Evolutionary conservation across 2,797 vertebrate species (phyloP).

Genomic region (Numenius phaeopus): DNA sequence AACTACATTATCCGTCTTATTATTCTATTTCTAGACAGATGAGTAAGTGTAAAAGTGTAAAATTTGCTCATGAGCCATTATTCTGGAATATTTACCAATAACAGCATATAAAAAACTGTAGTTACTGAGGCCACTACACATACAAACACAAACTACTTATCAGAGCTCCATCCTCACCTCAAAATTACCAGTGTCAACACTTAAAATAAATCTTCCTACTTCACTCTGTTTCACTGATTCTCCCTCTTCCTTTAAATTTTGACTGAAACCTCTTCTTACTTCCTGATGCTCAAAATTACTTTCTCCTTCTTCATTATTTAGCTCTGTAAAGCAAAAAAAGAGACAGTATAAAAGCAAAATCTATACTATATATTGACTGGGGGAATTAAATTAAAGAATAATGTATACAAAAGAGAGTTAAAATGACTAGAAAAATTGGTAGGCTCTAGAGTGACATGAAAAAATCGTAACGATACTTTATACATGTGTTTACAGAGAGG

Average conservation of each 20-base stretch:
- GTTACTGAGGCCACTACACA: not conserved
- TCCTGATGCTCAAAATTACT: not conserved
- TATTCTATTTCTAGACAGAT: not conserved
- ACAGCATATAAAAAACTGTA: not conserved
- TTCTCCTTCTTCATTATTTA: not conserved
- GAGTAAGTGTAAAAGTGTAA: not conserved
- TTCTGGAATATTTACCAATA: conserved; percentile 14
- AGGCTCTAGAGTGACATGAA: not conserved
- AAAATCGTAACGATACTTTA: not conserved
- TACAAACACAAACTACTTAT: not conserved
- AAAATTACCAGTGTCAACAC: not conserved
- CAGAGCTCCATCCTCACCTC: not conserved
- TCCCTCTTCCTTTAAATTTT: not conserved
- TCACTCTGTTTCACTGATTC: not conserved
- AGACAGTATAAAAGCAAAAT: not conserved
- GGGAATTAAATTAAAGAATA: not conserved
- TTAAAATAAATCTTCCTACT: not conserved
- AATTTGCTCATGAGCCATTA: not conserved
- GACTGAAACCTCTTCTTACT: not conserved
- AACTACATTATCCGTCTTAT: not conserved
- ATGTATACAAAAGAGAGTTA: not conserved
- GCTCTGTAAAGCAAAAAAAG: not conserved
- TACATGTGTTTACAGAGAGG: not conserved
- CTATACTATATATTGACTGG: not conserved
- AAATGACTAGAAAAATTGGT: not conserved